Conservation (phyloP, 2,888 invertebrate genomes). For the Dyspetes luteomarginatus region DNA sequence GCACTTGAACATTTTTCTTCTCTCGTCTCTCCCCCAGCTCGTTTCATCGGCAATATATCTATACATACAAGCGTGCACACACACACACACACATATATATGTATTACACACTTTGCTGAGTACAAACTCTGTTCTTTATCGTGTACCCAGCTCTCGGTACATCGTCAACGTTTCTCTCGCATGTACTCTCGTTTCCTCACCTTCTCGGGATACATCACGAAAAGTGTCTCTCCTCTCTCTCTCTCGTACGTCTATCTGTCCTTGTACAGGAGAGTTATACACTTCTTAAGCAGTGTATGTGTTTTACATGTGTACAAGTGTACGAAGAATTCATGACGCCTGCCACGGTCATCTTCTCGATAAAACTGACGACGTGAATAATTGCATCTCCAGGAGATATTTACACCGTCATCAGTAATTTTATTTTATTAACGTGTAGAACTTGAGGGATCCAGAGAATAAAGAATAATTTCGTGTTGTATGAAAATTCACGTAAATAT, state of each 20-base stretch:
- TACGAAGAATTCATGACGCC: not conserved
- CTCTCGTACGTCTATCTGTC: slow-evolving; percentile 21
- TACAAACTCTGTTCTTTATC: slow-evolving; percentile 40
- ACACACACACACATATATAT: slow-evolving; percentile 7
- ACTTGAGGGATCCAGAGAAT: not conserved
- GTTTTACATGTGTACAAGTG: slow-evolving; percentile 35
- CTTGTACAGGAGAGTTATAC: slow-evolving; percentile 41
- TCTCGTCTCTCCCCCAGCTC: slow-evolving; percentile 45
- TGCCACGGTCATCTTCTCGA: slow-evolving; percentile 15
- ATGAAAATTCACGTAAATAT: no score
- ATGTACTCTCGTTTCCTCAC: slow-evolving; percentile 48
- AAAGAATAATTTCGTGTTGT: not conserved
- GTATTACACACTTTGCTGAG: slow-evolving; percentile 2
- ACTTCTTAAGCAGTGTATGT: slow-evolving; percentile 26
- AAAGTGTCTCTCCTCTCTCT: not conserved
- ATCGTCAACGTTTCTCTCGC: slow-evolving; percentile 43
- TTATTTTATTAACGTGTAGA: not conserved
- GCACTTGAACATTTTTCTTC: slow-evolving; percentile 58
- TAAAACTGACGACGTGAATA: slow-evolving; percentile 38
- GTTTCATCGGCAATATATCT: slow-evolving; percentile 37
- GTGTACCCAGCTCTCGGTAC: slow-evolving; percentile 55
- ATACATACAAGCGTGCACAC: not conserved
- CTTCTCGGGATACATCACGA: not conserved
- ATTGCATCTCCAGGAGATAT: slow-evolving; percentile 42
- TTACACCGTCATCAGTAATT: slow-evolving; percentile 5